Conservation (phyloP, 2,888 invertebrate species). For the Nipponacmea schrenckii region DNA sequence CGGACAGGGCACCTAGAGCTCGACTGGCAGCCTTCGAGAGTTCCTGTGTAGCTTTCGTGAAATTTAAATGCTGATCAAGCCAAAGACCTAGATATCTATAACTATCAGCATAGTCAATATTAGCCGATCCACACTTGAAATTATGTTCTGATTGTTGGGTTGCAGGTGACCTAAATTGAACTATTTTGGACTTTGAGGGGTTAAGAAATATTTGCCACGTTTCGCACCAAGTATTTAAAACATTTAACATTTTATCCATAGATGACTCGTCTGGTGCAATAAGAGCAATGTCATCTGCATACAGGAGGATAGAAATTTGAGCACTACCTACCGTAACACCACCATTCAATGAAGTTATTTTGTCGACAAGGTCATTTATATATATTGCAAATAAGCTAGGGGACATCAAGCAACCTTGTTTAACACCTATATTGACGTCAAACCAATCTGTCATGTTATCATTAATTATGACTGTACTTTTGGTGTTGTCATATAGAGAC, state of each 20-base stretch:
- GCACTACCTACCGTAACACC: too few species aligned
- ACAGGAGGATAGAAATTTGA: too few species aligned
- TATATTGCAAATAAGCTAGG: too few species aligned
- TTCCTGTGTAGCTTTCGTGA: not conserved
- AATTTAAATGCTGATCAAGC: not conserved
- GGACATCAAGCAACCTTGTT: too few species aligned
- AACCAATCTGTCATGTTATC: not conserved
- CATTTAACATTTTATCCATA: not conserved
- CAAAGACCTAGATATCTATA: not conserved
- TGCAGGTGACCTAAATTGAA: not conserved
- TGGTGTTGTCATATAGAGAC: not conserved
- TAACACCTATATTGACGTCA: too few species aligned
- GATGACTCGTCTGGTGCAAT: too few species aligned
- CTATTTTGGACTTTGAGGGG: not conserved
- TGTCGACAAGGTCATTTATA: too few species aligned
- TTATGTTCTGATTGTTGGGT: not conserved
- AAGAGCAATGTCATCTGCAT: too few species aligned
- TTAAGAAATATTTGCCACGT: not conserved
- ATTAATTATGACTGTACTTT: not conserved
- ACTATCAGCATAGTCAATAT: not conserved
- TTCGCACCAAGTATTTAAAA: not conserved
- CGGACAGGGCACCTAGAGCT: not conserved
- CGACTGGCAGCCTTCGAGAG: not conserved
- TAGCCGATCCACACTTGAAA: slow-evolving; percentile 25
- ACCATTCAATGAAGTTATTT: too few species aligned